Base-by-base conservation (phyloP, 2,113 vertebrate species). In the Rhinogobius similis region DNA sequence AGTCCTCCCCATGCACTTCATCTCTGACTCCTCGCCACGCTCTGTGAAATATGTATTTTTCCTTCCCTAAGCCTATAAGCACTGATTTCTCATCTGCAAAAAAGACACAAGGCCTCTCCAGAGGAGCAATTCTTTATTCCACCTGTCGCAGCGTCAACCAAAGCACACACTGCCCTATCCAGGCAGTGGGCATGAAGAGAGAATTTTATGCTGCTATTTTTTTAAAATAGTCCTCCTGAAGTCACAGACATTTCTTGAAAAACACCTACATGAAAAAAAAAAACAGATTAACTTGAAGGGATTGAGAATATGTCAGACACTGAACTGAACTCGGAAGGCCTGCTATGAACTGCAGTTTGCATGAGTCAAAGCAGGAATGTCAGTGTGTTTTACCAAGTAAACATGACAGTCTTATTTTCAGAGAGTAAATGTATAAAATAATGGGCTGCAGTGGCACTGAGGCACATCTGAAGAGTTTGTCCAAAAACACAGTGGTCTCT, bases 11-110 rank as follows among this genome's bases (percentile, higher is more conserved):
- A 21, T n/a, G 46, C 46, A 67, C 79, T 67, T 84, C 79, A 72
- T 78, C 72, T 70, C 65, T 4, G 12, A 52, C 79, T 87, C 68
- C 48, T 83, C 70, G 70, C 77, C 74, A 73, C 59, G 72, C 73
- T 82, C 82, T 82, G 83, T 87, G 77, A 86, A 89, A 89, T 86
- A 86, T 83, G 76, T 80, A 86, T 79, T 78, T 79, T 50, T 13
- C 82, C 84, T 46, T 70, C 75, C 26, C 62, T 53, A 74, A 87
- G 82, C 66, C 72, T 2, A 9, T 38, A 61, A 73, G 68, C 79
- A 69, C 72, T 72, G 81, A 80, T 87, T 79, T 84, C 69, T 89
- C 86, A 76, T 88, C 85, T 81, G 65, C 69, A 52, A 63, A 66
- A 44, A 55, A 4, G 82, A 76, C 39, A 71, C 78, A 68, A 23